Percentiles rank a stretch among this genome's conserved stretches.
Conservation (phyloP, 2,888 invertebrate genomes). For the Plusia festucae region DNA sequence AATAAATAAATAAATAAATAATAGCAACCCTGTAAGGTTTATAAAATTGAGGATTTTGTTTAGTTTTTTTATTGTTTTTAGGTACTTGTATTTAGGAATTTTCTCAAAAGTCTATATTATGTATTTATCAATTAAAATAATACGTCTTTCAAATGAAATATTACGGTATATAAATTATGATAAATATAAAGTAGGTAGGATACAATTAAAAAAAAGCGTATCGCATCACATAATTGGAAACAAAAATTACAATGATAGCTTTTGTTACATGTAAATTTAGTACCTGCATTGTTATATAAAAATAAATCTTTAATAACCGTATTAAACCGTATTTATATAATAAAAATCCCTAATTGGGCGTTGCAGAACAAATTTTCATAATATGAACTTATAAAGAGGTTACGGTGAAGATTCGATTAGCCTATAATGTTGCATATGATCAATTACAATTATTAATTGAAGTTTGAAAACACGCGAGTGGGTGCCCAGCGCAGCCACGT, state of each 20-base stretch:
- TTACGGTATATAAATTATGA: too few species aligned
- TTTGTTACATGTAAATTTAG: neutral
- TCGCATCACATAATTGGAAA: neutral
- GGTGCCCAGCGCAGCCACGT: slow-evolving; percentile 72
- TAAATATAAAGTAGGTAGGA: too few species aligned
- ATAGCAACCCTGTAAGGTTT: too few species aligned
- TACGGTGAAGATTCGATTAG: slow-evolving; percentile 35
- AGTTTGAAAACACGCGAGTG: slow-evolving; percentile 57
- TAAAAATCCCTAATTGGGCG: slow-evolving; percentile 26
- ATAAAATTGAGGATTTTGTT: too few species aligned
- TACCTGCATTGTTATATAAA: neutral
- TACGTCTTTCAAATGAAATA: too few species aligned
- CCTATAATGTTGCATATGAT: slow-evolving; percentile 44
- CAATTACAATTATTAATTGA: slow-evolving; percentile 52
- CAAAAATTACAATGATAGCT: neutral
- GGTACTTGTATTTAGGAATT: too few species aligned
- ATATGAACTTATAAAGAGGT: slow-evolving; percentile 26
- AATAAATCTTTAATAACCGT: slow-evolving; percentile 14
- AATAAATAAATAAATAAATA: too few species aligned
- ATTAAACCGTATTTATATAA: neutral
- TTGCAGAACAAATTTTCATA: slow-evolving; percentile 38
- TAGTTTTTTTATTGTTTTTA: too few species aligned
- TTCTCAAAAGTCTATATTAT: too few species aligned
- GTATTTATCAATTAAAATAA: too few species aligned
- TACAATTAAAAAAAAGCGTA: neutral